Evolutionary conservation across 2,888 invertebrate genomes (phyloP), one percentile per base, ranked within the genome.

Genomic region (Drosophila neotestacea): DNA sequence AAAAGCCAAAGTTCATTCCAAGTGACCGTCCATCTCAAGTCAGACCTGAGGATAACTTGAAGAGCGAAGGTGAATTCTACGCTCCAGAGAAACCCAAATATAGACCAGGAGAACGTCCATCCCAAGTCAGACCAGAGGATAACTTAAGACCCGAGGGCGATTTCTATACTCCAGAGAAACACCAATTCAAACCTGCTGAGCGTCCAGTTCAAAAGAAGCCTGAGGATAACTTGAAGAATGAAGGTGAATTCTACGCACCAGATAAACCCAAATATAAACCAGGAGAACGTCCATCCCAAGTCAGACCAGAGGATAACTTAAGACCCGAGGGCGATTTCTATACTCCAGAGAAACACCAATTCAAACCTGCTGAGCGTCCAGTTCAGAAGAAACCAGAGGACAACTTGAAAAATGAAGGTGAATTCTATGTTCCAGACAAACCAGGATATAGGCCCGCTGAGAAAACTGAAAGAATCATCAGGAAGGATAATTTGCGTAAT

Each of bases 1-100:
- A n/a, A n/a, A n/a, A n/a, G n/a, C n/a, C n/a, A n/a, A n/a, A n/a
- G n/a, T n/a, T n/a, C n/a, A n/a, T n/a, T n/a, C n/a, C n/a, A n/a
- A n/a, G n/a, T n/a, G n/a, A n/a, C n/a, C 81, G 73, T 51, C 85
- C 88, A 2, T 92, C 92, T 46, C 93, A 56, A 91, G 93, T 93
- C 0, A 93, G n/a, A n/a, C 95, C 94, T 50, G 93, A 94, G 82
- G 95, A 95, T 77, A 95, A 95, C 89, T 90, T 95, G 4, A 92
- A 91, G 75, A 93, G 94, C 7, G 95, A 95, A 91, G 95, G 93
- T 11, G 91, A 92, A 4, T 91, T 34, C 94, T 94, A 0, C 91
- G 92, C 55, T n/a, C 64, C 64, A 93, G 93, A 64, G 90, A 93
- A 63, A 22, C 61, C 42, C 94, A 94, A 81, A 3, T 94, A 92